These are phyloP conservation scores for Rhinatrema bivittatum DNA, from an alignment of 2,797 vertebrate genomes.

Conservation along the genomic window DNA sequence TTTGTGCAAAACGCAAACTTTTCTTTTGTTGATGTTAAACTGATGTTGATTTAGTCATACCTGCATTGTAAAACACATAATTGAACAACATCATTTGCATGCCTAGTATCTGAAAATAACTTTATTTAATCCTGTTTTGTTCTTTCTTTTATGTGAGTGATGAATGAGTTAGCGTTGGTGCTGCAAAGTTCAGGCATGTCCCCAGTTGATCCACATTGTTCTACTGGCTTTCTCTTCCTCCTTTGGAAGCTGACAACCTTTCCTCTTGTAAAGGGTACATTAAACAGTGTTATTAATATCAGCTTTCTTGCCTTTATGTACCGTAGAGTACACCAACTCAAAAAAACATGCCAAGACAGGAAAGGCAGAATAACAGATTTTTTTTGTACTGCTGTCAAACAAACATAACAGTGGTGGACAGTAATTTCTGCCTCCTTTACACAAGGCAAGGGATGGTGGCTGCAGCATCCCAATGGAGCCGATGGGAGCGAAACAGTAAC, in stretches of 20 bases:
- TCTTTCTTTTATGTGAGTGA: slow-evolving; percentile 31
- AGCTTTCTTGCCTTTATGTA: background rate
- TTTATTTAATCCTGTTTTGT: slow-evolving; percentile 35
- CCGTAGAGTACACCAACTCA: slow-evolving; percentile 9
- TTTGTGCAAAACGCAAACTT: slow-evolving; percentile 19
- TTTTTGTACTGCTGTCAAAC: slow-evolving; percentile 16
- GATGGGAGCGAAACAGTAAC: too few relatives aligned
- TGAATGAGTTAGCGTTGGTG: slow-evolving; percentile 14
- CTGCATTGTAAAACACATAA: slow-evolving; percentile 31
- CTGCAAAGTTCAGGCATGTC: slow-evolving; percentile 41
- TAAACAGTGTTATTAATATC: slow-evolving; percentile 37
- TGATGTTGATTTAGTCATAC: slow-evolving; percentile 34
- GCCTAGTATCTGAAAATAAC: slow-evolving; percentile 46
- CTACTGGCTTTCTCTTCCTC: slow-evolving; percentile 37
- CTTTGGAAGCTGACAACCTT: slow-evolving; percentile 38
- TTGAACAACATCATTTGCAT: slow-evolving; percentile 31
- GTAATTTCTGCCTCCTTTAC: background rate
- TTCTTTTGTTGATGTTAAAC: slow-evolving; percentile 25
- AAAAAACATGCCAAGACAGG: slow-evolving; percentile 39
- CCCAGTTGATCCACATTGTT: slow-evolving; percentile 23
- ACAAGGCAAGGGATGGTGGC: too few relatives aligned
- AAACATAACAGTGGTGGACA: background rate
- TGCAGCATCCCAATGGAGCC: too few relatives aligned
- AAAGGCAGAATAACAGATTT: slow-evolving; percentile 15
- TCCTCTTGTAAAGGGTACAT: slow-evolving; percentile 40